phyloP scores from a whole-genome alignment of 2,113 vertebrate genomes.

The Zosterops pallidus region DNA sequence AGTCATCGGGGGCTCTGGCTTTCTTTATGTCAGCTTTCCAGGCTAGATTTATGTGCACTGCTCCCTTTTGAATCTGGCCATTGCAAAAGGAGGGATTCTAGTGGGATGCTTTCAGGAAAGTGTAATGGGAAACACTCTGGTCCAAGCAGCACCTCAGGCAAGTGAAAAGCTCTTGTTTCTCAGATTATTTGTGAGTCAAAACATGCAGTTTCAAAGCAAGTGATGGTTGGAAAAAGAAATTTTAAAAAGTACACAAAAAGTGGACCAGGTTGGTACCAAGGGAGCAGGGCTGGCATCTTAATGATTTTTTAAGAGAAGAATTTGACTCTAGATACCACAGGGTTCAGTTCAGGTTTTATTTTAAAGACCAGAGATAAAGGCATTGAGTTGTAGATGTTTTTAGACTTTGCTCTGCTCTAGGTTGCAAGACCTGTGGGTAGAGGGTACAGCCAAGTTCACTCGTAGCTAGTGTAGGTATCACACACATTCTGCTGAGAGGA shows the following conservation, averaged over 20 bases:
- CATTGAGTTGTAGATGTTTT: not conserved
- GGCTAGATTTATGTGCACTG: not conserved
- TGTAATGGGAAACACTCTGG: not conserved
- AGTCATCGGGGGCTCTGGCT: not conserved
- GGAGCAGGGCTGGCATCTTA: not conserved
- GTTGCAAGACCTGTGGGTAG: not conserved
- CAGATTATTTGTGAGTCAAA: not conserved
- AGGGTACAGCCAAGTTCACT: not conserved
- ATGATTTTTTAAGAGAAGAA: not conserved
- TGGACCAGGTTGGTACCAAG: not conserved
- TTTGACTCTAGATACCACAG: not conserved
- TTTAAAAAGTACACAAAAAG: not conserved
- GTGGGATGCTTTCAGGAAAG: not conserved
- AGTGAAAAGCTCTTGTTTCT: not conserved
- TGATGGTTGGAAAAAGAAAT: not conserved
- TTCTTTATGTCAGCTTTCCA: conserved; percentile 9
- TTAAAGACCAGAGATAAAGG: not conserved
- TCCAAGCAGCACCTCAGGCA: not conserved
- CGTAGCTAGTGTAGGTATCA: fast-evolving
- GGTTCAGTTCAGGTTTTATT: not conserved
- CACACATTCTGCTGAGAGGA: not conserved
- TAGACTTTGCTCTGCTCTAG: not conserved
- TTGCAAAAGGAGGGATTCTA: not conserved
- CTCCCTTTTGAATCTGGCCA: not conserved
- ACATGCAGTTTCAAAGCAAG: not conserved